phyloP scores from a whole-genome alignment of 2,888 invertebrate species.

The Nematopogon swammerdamellus region DNA sequence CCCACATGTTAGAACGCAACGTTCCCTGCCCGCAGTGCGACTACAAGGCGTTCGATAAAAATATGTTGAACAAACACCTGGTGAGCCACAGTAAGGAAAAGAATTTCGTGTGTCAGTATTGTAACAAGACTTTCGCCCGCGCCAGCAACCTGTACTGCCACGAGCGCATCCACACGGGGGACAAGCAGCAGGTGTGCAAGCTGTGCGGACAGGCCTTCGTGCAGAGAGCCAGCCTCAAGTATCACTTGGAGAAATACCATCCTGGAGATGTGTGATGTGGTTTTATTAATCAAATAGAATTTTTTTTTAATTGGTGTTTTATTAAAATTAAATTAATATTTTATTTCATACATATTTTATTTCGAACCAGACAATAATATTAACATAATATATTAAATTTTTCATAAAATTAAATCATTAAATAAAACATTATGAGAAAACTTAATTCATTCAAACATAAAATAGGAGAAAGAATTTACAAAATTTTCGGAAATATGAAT shows the following conservation, averaged over 20 bases:
- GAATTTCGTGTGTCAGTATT: not conserved
- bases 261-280: not conserved
- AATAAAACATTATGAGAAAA: too few species aligned
- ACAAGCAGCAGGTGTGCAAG: constrained; percentile 20
- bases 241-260: constrained; percentile 4
- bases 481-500: too few species aligned
- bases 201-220: constrained; percentile 3
- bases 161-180: constrained; percentile 25
- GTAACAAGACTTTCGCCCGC: not conserved
- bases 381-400: too few species aligned
- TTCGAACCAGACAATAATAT: too few species aligned
- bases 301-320: too few species aligned
- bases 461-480: too few species aligned
- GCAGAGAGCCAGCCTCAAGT: constrained; percentile 4
- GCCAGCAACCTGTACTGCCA: constrained; percentile 13
- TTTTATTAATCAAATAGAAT: too few species aligned
- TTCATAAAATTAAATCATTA: too few species aligned
- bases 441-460: too few species aligned
- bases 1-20: not conserved
- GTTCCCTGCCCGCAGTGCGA: not conserved
- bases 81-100: not conserved
- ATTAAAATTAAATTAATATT: too few species aligned
- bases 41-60: not conserved
- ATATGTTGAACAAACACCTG: constrained; percentile 5
- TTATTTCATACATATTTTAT: too few species aligned